phyloP scores from a whole-genome alignment of 2,797 vertebrate species.

The Philypnodon macrostomus region DNA sequence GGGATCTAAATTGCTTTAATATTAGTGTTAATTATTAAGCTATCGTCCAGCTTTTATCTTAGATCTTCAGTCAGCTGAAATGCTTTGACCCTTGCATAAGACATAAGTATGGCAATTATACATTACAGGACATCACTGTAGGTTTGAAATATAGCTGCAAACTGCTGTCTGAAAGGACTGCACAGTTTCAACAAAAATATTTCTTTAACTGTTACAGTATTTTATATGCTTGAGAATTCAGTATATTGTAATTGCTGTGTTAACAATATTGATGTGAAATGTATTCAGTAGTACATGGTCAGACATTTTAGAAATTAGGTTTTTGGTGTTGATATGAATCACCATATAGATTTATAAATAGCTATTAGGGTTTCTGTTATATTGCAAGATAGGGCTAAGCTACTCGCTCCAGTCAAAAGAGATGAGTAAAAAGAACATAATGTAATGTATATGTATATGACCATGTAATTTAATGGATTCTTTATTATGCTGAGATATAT shows the following conservation, averaged over 20 bases:
- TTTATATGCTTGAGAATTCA: too few relatives aligned
- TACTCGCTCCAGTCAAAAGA: background rate
- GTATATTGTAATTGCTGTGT: too few relatives aligned
- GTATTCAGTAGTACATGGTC: too few relatives aligned
- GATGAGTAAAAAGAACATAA: background rate
- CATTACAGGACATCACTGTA: background rate
- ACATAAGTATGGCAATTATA: conserved; percentile 1
- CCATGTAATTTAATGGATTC: too few relatives aligned
- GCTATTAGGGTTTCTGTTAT: too few relatives aligned
- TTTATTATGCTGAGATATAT: too few relatives aligned
- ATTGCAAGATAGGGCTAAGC: background rate
- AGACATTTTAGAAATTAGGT: too few relatives aligned
- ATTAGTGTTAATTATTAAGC: background rate
- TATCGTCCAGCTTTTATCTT: conserved; percentile 3
- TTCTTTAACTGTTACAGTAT: too few relatives aligned
- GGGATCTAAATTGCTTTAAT: background rate
- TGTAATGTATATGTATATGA: too few relatives aligned
- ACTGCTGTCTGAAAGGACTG: background rate
- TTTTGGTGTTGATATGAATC: too few relatives aligned
- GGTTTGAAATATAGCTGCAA: background rate
- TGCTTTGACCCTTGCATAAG: conserved; percentile 2
- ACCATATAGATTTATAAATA: too few relatives aligned
- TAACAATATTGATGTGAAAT: too few relatives aligned
- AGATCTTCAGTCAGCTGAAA: background rate
- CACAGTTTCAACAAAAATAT: background rate